phyloP scores from a whole-genome alignment of 2,888 invertebrate species.

The Odontocolon sp. region DNA sequence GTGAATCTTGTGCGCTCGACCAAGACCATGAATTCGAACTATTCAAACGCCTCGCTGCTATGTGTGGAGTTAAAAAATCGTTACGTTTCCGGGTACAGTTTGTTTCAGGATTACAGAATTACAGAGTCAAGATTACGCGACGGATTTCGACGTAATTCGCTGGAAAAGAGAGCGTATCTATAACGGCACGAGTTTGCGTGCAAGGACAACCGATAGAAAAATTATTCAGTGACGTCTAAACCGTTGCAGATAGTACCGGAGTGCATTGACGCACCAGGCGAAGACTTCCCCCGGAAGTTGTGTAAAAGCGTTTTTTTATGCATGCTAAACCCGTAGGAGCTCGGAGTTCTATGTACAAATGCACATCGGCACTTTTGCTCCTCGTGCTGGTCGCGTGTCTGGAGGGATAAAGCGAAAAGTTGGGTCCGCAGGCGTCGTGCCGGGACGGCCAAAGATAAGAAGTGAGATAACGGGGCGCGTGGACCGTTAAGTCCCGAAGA shows the following conservation, averaged over 20 bases:
- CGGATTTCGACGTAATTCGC: not conserved
- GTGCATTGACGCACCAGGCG: not conserved
- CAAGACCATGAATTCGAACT: too few species aligned
- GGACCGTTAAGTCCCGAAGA: constrained; percentile 49
- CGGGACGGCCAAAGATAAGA: constrained; percentile 49
- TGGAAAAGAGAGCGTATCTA: not conserved
- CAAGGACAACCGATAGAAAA: not conserved
- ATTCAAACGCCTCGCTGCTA: too few species aligned
- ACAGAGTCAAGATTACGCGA: not conserved
- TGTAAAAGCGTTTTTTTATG: constrained; percentile 14
- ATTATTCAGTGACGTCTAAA: not conserved
- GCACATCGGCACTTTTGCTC: constrained; percentile 27
- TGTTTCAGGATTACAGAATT: too few species aligned
- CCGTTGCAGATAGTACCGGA: not conserved
- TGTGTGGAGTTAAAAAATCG: not conserved
- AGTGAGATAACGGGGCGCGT: constrained; percentile 52
- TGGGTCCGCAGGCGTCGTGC: constrained; percentile 15
- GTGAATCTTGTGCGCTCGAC: not conserved
- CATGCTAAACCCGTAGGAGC: not conserved
- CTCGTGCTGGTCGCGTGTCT: constrained; percentile 56
- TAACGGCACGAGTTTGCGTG: not conserved
- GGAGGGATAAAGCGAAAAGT: constrained; percentile 29
- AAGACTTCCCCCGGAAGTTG: constrained; percentile 32
- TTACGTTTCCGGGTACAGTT: too few species aligned
- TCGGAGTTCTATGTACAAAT: not conserved